A percentile compares a stretch with the other conserved stretches of the same genome.
Conservation (phyloP, 2,888 invertebrate species). For the Spialia ferax region DNA sequence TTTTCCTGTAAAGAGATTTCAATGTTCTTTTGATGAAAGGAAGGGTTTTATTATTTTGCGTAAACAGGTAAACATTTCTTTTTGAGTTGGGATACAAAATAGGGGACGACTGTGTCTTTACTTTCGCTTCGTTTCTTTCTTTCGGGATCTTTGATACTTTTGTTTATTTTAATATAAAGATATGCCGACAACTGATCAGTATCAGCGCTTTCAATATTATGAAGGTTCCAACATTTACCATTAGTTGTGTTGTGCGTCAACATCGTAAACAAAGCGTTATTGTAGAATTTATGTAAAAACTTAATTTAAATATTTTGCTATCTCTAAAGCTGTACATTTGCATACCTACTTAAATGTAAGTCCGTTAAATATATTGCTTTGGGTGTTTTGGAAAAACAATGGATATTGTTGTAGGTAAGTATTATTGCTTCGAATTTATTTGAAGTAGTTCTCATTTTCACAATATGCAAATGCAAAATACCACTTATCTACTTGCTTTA, state of each 20-base stretch:
- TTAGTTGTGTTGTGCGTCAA: background rate
- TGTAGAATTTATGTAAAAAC: background rate
- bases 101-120: conserved; percentile 27
- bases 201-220: background rate
- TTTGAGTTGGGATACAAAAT: conserved; percentile 4
- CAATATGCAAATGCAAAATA: too few relatives aligned
- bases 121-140: too few relatives aligned
- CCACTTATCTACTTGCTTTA: too few relatives aligned
- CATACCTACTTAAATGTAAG: background rate
- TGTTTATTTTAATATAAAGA: conserved; percentile 25
- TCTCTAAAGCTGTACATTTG: background rate
- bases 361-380: background rate
- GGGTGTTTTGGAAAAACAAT: too few relatives aligned
- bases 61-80: conserved; percentile 37
- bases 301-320: background rate
- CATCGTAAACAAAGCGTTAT: background rate
- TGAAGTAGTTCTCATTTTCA: too few relatives aligned
- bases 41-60: conserved; percentile 37
- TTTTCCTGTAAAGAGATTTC: background rate
- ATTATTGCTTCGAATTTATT: too few relatives aligned
- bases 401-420: background rate
- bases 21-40: conserved; percentile 6
- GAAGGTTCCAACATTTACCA: background rate
- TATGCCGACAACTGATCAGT: conserved; percentile 11
- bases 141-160: conserved; percentile 43